Conservation (phyloP, 2,888 invertebrate genomes). For the Athalia circularis region DNA sequence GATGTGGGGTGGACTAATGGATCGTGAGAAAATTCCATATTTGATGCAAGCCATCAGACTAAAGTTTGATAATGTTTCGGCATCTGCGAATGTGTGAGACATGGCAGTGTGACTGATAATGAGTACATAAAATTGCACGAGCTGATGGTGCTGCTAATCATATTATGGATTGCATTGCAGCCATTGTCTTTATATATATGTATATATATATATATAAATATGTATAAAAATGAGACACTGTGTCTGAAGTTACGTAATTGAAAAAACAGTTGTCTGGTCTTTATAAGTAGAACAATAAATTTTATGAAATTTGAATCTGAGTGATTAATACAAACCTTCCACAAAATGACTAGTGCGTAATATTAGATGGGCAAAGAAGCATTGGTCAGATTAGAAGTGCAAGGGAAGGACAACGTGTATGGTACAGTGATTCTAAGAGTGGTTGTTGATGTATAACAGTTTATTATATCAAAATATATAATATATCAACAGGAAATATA, state of each 20-base stretch:
- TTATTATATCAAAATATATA: conserved; percentile 66
- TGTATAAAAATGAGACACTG: too few relatives aligned
- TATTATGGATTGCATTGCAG: too few relatives aligned
- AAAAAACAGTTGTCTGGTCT: too few relatives aligned
- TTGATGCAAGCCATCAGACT: conserved; percentile 79
- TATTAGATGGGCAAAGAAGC: neutral
- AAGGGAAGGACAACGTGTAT: too few relatives aligned
- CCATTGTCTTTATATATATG: too few relatives aligned
- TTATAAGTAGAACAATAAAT: too few relatives aligned
- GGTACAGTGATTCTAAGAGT: neutral
- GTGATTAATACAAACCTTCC: too few relatives aligned
- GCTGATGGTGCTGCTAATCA: too few relatives aligned
- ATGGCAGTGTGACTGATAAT: neutral
- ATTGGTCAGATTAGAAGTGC: neutral
- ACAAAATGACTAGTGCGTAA: too few relatives aligned
- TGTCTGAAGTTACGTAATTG: too few relatives aligned
- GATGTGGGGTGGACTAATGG: conserved; percentile 77
- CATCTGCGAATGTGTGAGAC: conserved; percentile 24
- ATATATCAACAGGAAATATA: conserved; percentile 60
- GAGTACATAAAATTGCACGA: neutral
- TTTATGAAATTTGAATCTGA: too few relatives aligned
- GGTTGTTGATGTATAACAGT: conserved; percentile 56
- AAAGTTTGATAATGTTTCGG: conserved; percentile 71
- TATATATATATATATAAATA: too few relatives aligned
- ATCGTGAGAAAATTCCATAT: conserved; percentile 80